Conservation (phyloP, 1,140 invertebrate species). For the Ceratina australensis region DNA sequence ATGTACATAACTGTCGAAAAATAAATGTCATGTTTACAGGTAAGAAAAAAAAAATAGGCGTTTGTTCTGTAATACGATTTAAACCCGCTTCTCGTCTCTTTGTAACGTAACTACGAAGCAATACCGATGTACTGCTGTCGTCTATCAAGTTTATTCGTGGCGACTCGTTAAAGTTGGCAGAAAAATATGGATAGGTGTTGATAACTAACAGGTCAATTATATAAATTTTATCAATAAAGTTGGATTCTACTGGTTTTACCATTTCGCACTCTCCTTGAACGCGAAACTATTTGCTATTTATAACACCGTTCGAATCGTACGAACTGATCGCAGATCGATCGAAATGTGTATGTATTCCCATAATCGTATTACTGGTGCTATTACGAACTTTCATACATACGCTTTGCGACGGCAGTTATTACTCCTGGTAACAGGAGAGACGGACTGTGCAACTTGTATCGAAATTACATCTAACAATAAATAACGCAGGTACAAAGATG, state of each 20-base stretch:
- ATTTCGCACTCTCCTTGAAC: constrained; percentile 9
- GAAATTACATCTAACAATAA: too few relatives aligned
- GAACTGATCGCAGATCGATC: not conserved
- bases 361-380: too few relatives aligned
- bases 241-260: constrained; percentile 31
- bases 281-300: not conserved
- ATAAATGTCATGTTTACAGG: constrained; percentile 53
- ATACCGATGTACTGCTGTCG: not conserved
- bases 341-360: too few relatives aligned
- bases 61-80: constrained; percentile 28
- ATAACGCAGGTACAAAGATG: too few relatives aligned
- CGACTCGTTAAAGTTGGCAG: not conserved
- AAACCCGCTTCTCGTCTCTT: constrained; percentile 11
- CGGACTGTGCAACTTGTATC: too few relatives aligned
- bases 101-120: not conserved
- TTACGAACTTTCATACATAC: too few relatives aligned
- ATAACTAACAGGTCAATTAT: constrained; percentile 35
- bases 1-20: constrained; percentile 47
- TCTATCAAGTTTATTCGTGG: too few relatives aligned
- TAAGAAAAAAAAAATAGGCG: constrained; percentile 18
- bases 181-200: constrained; percentile 8
- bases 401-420: too few relatives aligned
- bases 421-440: too few relatives aligned
- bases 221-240: constrained; percentile 40
- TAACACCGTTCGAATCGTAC: not conserved